Evolutionary conservation across 2,888 invertebrate genomes (phyloP).

Genomic region (Catocala sponsa): DNA sequence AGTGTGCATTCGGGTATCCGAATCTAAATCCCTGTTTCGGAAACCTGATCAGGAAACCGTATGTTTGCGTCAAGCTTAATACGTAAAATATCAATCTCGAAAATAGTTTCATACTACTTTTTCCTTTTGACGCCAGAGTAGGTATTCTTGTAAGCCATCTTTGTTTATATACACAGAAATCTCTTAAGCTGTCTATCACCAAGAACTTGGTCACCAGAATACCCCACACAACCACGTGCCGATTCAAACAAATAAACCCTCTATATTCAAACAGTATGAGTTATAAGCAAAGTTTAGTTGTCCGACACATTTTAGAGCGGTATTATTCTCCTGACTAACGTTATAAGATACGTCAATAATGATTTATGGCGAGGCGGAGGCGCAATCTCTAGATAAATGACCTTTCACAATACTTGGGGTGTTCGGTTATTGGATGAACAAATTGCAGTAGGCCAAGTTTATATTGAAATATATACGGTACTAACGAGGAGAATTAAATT

Average conservation of each 20-base stretch:
- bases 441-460: slow-evolving; percentile 21
- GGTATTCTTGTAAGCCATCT: no score
- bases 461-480: no score
- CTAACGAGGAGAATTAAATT: no score
- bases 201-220: background rate
- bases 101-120: no score
- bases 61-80: no score
- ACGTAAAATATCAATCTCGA: no score
- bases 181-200: no score
- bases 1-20: no score
- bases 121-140: no score
- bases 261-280: slow-evolving; percentile 15
- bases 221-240: background rate
- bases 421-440: slow-evolving; percentile 22
- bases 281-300: slow-evolving; percentile 31
- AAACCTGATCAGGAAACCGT: no score
- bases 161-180: no score
- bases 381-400: slow-evolving; percentile 46
- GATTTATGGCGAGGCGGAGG: slow-evolving; percentile 38
- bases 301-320: slow-evolving; percentile 45
- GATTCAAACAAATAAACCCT: slow-evolving; percentile 6
- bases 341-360: slow-evolving; percentile 45
- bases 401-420: slow-evolving; percentile 38
- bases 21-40: no score
- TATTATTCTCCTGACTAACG: slow-evolving; percentile 41